Base-by-base conservation (phyloP, 2,888 invertebrate genomes). In the Eupithecia vulgata region DNA sequence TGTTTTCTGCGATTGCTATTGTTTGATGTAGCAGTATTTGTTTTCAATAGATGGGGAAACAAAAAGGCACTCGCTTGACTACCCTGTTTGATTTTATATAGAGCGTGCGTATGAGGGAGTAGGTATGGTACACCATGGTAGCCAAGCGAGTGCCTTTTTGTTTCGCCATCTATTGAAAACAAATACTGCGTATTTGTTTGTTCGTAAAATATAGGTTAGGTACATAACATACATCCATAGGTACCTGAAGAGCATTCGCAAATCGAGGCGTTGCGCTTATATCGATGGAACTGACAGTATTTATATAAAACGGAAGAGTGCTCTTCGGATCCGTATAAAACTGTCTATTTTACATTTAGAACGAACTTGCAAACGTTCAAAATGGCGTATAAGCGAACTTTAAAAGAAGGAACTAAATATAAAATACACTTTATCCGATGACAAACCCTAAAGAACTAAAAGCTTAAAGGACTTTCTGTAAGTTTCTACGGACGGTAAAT, bases 101-200 rank as follows among this genome's bases (percentile, higher is more conserved):
- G n/a, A 45, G 34, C 35, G 37, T 37, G 15, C 62, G 62, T 64
- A 57, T 57, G 57, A 57, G 57, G 2, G 57, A 57, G 57, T 25
- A 57, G 30, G 30, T 30, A 30, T 30, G 30, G 30, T 30, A 30
- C 30, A n/a, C 52, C 67, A 59, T 71, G 71, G 72, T 71, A 70
- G 74, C 70, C 68, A 69, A 67, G 61, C 64, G 73, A 75, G 68
- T 61, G 75, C 75, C 74, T 73, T 73, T 76, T 79, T 78, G 74
- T 76, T 70, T 72, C 69, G 34, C 68, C 65, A 62, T 74, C 78
- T 78, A 77, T 71, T 75, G 67, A 65, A 76, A 76, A 76, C 75
- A 75, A 75, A 76, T 70, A 62, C 25, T 57, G 25, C 25, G 25
- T 21, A 57, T 21, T n/a, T 48, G 2, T n/a, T 48, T 21, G 21